Evolutionary conservation across 1,140 invertebrate genomes (phyloP).

Genomic region (Orchesella cincta): DNA sequence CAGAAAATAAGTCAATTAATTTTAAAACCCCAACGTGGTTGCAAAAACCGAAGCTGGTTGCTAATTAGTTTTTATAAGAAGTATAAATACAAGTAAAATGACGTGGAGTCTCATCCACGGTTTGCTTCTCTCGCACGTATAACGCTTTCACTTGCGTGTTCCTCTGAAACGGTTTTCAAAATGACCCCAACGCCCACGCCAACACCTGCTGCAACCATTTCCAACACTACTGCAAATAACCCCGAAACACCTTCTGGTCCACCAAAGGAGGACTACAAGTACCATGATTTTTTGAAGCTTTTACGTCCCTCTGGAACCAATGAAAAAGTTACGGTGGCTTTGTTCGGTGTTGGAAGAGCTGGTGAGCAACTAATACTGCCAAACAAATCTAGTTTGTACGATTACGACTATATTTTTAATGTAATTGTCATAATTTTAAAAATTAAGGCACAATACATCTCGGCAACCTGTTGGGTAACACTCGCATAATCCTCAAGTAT

Average conservation of each 20-base stretch:
- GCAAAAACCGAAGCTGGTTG: neutral
- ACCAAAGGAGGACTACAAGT: slow-evolving; percentile 36
- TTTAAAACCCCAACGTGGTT: too few species aligned
- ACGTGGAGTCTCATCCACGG: too few species aligned
- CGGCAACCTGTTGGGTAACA: slow-evolving; percentile 60
- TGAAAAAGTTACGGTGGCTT: slow-evolving; percentile 56
- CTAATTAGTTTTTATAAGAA: neutral
- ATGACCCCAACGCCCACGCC: too few species aligned
- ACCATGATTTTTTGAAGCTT: slow-evolving; percentile 32
- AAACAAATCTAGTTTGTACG: neutral
- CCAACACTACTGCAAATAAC: neutral
- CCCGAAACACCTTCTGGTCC: neutral
- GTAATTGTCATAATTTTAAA: neutral
- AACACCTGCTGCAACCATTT: too few species aligned
- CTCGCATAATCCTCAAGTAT: slow-evolving; percentile 63
- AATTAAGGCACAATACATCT: slow-evolving; percentile 64
- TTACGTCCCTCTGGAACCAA: slow-evolving; percentile 3
- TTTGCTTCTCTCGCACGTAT: too few species aligned
- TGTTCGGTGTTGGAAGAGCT: slow-evolving; percentile 66
- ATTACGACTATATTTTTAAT: neutral
- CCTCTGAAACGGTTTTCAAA: too few species aligned
- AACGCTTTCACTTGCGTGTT: too few species aligned
- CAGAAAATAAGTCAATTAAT: too few species aligned
- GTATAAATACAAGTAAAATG: too few species aligned
- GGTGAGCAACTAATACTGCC: slow-evolving; percentile 51